phyloP scores from a whole-genome alignment of 2,888 invertebrate species.

The Diloba caeruleocephala region DNA sequence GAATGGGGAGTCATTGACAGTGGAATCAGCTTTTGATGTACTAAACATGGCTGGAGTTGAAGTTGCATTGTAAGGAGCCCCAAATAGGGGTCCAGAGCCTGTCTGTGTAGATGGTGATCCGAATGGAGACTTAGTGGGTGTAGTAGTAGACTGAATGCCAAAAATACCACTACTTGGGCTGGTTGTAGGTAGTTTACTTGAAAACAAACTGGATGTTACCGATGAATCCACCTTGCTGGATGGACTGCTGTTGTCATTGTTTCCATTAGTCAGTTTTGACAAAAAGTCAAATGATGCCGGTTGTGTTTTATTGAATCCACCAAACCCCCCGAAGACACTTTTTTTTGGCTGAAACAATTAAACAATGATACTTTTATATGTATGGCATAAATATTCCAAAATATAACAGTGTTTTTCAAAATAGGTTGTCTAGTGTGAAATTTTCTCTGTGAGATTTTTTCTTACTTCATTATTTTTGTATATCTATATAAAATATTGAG shows the following conservation, averaged over 20 bases:
- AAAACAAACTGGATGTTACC: slow-evolving; percentile 65
- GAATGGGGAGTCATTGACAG: slow-evolving; percentile 70
- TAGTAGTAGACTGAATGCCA: slow-evolving; percentile 60
- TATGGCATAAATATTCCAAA: too few relatives aligned
- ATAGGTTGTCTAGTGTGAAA: too few relatives aligned
- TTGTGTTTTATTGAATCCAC: slow-evolving; percentile 89
- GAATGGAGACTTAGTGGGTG: slow-evolving; percentile 65
- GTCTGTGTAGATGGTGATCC: slow-evolving; percentile 52
- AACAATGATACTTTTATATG: slow-evolving; percentile 8
- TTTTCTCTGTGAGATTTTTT: too few relatives aligned
- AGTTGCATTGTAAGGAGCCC: slow-evolving; percentile 45
- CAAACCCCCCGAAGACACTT: slow-evolving; percentile 92
- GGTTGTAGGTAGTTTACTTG: slow-evolving; percentile 62
- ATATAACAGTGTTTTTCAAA: too few relatives aligned
- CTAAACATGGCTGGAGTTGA: slow-evolving; percentile 65
- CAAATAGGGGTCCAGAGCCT: slow-evolving; percentile 44
- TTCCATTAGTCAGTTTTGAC: slow-evolving; percentile 86
- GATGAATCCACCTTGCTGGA: slow-evolving; percentile 59
- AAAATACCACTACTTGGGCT: slow-evolving; percentile 65
- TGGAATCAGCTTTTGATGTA: slow-evolving; percentile 71
- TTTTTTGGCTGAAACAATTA: slow-evolving; percentile 78
- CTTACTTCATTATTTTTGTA: too few relatives aligned
- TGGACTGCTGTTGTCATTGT: slow-evolving; percentile 73
- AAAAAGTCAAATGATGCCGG: slow-evolving; percentile 90
- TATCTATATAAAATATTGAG: too few relatives aligned